Base-by-base conservation (phyloP, 2,888 invertebrate genomes). In the Allolobophora icterica region DNA sequence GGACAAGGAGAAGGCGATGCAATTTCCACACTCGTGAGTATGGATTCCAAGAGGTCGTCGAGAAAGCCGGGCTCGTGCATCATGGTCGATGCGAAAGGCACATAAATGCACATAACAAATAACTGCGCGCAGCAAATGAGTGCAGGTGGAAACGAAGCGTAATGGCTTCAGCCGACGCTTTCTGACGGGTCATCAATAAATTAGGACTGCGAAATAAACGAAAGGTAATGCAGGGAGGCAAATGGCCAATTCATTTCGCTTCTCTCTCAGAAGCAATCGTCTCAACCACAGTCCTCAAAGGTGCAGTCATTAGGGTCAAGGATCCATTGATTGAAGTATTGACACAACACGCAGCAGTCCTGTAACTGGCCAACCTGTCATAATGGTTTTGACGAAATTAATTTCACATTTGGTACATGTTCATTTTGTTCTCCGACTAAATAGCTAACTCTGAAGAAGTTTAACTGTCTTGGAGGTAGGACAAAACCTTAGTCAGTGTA, bases 101-200 rank as follows among this genome's bases (percentile, higher is more conserved):
- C 30, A 71, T 71, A 71, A 71, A 71, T 30, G 71, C 30, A 13
- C 71, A 52, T n/a, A 30, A n/a, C 71, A 71, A 71, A 71, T 71
- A 71, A 71, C 30, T n/a, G 71, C 30, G 8, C 11, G 1, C 11
- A 30, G 52, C 15, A 52, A 13, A 52, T 24, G 71, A n/a, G n/a
- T n/a, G 71, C 71, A 71, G 71, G 71, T 71, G 71, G 71, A 71
- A 71, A 13, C 30, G 71, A 71, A n/a, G 71, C n/a, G 30, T 30
- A 71, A n/a, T 71, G 71, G n/a, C 71, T 5, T 8, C 71, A 71
- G 71, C n/a, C 71, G 2, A 30, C 17, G 15, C 30, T 24, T n/a
- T 30, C n/a, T n/a, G 71, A 71, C 71, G n/a, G 71, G 71, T 71
- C 71, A 71, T 71, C 71, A 71, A 71, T 71, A 71, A 71, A 71